Base-by-base conservation (phyloP, 2,888 invertebrate species). In the Nomada fabriciana region DNA sequence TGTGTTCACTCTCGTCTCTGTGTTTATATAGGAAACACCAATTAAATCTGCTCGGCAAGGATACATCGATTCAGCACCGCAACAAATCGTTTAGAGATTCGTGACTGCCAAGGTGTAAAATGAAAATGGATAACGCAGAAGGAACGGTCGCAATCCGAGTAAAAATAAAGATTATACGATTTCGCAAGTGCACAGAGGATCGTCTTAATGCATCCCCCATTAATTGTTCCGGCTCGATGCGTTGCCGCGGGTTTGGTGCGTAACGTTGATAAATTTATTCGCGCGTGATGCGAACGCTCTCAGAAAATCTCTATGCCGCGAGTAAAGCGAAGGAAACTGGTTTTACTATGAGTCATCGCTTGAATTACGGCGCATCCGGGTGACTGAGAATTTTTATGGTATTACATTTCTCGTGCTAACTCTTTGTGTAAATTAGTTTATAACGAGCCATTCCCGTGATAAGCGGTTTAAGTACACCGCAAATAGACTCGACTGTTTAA, bases 281-380 rank as follows among this genome's bases (percentile, higher is more conserved):
- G 79, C 57, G 72, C 55, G 11, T 29, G 57, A 57, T 57, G 67
- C 74, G 67, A 74, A 50, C 61, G 68, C 78, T 78, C 61, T 68
- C 59, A 71, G 76, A 80, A 76, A 80, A 80, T 80, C 76, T 59
- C 55, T 43, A 18, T 55, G 43, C 64, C 23, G 20, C 42, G 57
- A 18, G 70, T 36, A 80, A 81, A 81, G 65, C 74, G 69, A 52
- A 20, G 80, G 65, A 60, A 81, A 81, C 81, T 80, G 81, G 81
- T 82, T 82, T 80, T 29, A 55, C 80, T 80, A 70, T 75, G 81
- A 80, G 74, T 82, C 81, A 80, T 61, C 74, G 69, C 53, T 25
- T 75, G 80, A 74, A 80, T 80, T 74, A 80, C 80, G 52, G 65
- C 25, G 70, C 69, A 74, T 82, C 81, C 73, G 80, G 74, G 81